Percentiles rank a stretch among this genome's conserved stretches.
Evolutionary conservation across 2,888 invertebrate genomes (phyloP).

Genomic region (Anoplius nigerrimus): DNA sequence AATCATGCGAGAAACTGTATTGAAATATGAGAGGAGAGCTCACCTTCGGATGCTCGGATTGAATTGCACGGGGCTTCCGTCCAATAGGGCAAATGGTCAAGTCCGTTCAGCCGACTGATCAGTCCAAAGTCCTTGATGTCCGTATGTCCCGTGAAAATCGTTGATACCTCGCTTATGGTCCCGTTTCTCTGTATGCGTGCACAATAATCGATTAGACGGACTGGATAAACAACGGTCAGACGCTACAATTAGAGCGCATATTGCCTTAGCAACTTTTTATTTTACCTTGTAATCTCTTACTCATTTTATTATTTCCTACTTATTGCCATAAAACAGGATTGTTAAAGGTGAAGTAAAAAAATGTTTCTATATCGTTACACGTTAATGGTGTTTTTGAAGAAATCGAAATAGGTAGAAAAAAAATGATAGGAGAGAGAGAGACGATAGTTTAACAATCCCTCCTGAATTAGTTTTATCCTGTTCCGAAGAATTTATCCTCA

Average conservation of each 20-base stretch:
- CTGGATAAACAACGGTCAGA: not conserved
- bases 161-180: constrained; percentile 86
- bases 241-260: not conserved
- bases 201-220: not conserved
- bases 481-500: no score
- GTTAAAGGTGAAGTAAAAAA: no score
- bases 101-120: constrained; percentile 85
- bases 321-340: no score
- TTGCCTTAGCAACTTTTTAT: not conserved
- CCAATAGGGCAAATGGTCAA: constrained; percentile 87
- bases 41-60: constrained; percentile 76
- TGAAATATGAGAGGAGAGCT: constrained; percentile 11
- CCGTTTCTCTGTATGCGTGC: constrained; percentile 82
- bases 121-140: constrained; percentile 88
- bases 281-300: no score
- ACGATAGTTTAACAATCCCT: no score
- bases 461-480: no score
- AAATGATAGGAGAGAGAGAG: no score
- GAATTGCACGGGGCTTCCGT: constrained; percentile 82
- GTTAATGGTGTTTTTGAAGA: no score
- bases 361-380: no score
- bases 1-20: not conserved
- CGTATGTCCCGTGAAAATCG: constrained; percentile 85
- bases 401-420: no score
- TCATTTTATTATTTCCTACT: no score